Conservation (phyloP, 2,888 invertebrate species). For the Ochropacha duplaris region DNA sequence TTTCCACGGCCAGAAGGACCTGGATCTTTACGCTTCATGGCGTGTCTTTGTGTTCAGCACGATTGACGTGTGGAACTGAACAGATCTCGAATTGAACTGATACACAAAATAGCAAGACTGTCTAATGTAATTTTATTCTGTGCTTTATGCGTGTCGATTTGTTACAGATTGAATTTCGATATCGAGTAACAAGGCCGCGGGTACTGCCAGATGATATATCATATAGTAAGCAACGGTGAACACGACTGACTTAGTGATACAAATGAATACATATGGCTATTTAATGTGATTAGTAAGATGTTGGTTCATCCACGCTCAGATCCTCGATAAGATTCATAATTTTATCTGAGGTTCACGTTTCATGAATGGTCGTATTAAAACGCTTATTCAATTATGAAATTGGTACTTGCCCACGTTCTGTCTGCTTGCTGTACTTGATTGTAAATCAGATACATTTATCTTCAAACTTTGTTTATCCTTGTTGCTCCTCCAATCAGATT, state of each 20-base stretch:
- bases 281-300: conserved; percentile 40
- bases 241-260: conserved; percentile 59
- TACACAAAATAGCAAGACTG: conserved; percentile 41
- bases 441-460: not conserved
- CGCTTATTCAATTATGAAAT: conserved; percentile 5
- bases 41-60: conserved; percentile 20
- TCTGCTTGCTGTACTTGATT: not conserved
- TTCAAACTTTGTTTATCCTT: not conserved
- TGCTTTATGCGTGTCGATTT: conserved; percentile 65
- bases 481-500: not conserved
- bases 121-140: conserved; percentile 58
- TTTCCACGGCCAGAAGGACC: conserved; percentile 53
- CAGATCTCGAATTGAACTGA: conserved; percentile 56
- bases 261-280: conserved; percentile 38
- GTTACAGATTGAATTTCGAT: conserved; percentile 65
- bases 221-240: conserved; percentile 73
- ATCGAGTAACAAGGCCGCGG: conserved; percentile 72
- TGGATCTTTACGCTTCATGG: conserved; percentile 69
- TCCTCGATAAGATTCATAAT: conserved; percentile 47
- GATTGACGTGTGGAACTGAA: conserved; percentile 52
- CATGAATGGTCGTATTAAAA: conserved; percentile 15
- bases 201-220: conserved; percentile 69
- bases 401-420: conserved; percentile 2
- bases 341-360: conserved; percentile 45
- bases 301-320: conserved; percentile 44